Base-by-base conservation (phyloP, 1,140 invertebrate genomes). In the Drosophila trapezifrons region DNA sequence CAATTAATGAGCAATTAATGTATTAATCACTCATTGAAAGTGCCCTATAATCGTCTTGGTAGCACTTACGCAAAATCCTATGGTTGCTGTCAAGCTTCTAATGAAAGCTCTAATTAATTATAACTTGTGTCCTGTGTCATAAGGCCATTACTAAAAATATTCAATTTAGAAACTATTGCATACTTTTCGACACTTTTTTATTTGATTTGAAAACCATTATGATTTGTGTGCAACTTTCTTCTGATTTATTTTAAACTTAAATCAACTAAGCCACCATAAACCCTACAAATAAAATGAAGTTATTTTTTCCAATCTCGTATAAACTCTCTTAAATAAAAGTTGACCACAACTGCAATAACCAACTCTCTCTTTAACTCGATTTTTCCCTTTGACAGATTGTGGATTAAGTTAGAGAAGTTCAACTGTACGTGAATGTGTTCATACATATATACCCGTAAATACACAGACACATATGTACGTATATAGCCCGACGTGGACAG, bases 341-440 rank as follows among this genome's bases (percentile, higher is more conserved):
- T 56, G 8, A 27, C 13, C 17, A 27, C 12, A 38, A 22, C 15
- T 57, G n/a, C 20, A 37, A n/a, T n/a, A n/a, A n/a, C n/a, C 0
- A 54, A 37, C 51, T 54, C 49, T 56, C 22, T 20, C 13, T 38
- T 27, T 12, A 57, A 62, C 49, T 38, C 32, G 49, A 18, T 27
- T 56, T 59, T 43, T 60, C 27, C 18, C 27, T 42, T 25, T 64
- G 60, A 42, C 60, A 64, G 55, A 17, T 63, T 63, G 17, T 20
- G 15, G 13, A 65, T 67, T 65, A 29, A 18, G 18, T 65, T 67
- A 51, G n/a, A 35, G 45, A 67, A 64, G 60, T 51, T 67, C 13
- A 32, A 65, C 59, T 66, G 65, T 66, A 54, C 1, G 20, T 8
- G 15, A 17, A 13, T 27, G 12, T 13, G n/a, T 17, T 17, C 46